A percentile compares a stretch with the other conserved stretches of the same genome.
Evolutionary conservation across 1,140 invertebrate species (phyloP).

Genomic region (Polyergus mexicanus): DNA sequence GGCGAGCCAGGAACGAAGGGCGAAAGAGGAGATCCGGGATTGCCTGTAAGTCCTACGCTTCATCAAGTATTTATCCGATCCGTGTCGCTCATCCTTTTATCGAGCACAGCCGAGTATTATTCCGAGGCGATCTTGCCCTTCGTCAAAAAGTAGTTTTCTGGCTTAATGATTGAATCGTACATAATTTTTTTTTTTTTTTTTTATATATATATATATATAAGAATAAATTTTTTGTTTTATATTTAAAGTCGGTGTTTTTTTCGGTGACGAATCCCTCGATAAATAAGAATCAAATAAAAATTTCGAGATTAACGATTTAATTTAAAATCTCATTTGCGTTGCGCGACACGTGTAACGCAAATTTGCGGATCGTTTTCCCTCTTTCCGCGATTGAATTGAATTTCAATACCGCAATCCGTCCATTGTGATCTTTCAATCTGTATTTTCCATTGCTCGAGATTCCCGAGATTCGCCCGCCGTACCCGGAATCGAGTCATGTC

Average conservation of each 20-base stretch:
- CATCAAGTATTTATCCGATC: constrained; percentile 49
- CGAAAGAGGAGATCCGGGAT: constrained; percentile 95
- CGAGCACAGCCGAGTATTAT: constrained; percentile 24
- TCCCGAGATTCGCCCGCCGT: neutral
- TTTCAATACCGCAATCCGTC: constrained; percentile 9
- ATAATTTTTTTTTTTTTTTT: constrained; percentile 11
- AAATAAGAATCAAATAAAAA: neutral
- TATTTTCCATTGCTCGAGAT: neutral
- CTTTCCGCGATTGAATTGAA: constrained; percentile 15
- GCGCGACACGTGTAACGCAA: neutral
- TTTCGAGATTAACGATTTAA: too few relatives aligned
- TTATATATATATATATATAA: too few relatives aligned
- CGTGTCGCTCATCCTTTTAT: constrained; percentile 18
- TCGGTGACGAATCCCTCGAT: neutral
- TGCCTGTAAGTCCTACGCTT: constrained; percentile 91
- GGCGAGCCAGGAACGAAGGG: constrained; percentile 96
- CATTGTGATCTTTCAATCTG: neutral
- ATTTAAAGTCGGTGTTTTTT: neutral
- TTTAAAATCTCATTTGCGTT: neutral
- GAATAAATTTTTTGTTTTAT: neutral
- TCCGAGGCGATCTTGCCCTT: constrained; percentile 16
- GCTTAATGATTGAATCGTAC: neutral
- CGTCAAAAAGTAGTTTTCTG: constrained; percentile 31
- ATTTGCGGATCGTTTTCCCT: neutral
- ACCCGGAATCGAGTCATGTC: constrained; percentile 29